These are phyloP conservation scores for Mythimna ferrago DNA, from an alignment of 2,888 invertebrate genomes.

Conservation along the genomic window DNA sequence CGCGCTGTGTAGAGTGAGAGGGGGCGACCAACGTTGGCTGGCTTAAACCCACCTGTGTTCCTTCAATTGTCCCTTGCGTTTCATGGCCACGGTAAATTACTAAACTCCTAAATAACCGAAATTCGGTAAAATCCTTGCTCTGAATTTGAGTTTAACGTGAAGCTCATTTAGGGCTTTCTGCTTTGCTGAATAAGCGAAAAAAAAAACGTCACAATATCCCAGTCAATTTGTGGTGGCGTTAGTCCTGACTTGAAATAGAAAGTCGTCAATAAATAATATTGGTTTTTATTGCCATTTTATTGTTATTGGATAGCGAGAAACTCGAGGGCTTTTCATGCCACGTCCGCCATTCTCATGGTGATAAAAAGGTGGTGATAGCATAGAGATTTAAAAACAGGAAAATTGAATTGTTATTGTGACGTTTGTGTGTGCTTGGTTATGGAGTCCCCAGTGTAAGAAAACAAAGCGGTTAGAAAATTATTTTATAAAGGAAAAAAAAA, in stretches of 20 bases:
- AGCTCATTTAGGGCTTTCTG: not conserved
- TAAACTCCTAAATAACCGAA: not conserved
- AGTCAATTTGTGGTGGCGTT: slow-evolving; percentile 63
- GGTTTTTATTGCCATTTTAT: slow-evolving; percentile 84
- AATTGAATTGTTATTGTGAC: slow-evolving; percentile 56
- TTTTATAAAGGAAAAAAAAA: too few species aligned
- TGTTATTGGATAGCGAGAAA: slow-evolving; percentile 85
- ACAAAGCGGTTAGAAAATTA: not conserved
- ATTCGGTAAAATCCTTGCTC: not conserved
- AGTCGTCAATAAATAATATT: slow-evolving; percentile 84
- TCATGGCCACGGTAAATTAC: not conserved
- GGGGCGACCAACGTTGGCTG: too few species aligned
- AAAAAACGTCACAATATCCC: slow-evolving; percentile 21
- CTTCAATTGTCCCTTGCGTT: too few species aligned
- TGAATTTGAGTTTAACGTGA: not conserved
- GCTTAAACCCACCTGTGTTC: too few species aligned
- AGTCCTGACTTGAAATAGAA: slow-evolving; percentile 68
- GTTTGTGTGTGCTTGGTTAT: not conserved
- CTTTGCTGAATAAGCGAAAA: slow-evolving; percentile 20
- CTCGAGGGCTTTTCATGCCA: slow-evolving; percentile 75
- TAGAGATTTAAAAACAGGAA: slow-evolving; percentile 60
- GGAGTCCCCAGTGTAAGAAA: not conserved
- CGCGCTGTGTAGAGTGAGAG: too few species aligned
- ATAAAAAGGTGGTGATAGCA: slow-evolving; percentile 79
- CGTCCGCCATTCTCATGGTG: slow-evolving; percentile 71